Percentiles rank a stretch among this genome's conserved stretches.
phyloP scores from a whole-genome alignment of 30 jellyfish, hydroid and myxozoan genomes.

The Cassiopea xamachana region DNA sequence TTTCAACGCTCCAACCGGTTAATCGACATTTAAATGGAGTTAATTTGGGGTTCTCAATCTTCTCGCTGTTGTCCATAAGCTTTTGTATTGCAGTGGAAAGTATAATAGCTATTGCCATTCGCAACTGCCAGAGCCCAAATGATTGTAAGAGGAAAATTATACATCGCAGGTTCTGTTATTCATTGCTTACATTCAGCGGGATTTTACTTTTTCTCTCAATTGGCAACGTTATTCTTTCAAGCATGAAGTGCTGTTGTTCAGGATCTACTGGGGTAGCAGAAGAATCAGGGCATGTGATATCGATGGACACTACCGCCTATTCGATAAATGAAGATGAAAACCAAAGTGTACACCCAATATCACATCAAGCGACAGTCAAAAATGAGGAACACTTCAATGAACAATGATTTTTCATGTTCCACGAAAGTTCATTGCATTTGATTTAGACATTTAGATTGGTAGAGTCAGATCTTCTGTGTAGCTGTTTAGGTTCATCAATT shows the following conservation, averaged over 20 bases:
- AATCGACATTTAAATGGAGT: conserved; percentile 1
- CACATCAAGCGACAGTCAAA: no score
- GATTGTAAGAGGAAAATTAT: not conserved
- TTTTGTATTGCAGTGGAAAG: not conserved
- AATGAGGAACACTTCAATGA: no score
- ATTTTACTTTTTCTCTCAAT: not conserved
- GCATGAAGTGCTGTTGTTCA: not conserved
- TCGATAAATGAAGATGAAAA: no score
- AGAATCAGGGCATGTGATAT: not conserved
- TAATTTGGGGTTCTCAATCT: not conserved
- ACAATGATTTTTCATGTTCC: no score
- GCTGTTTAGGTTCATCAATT: no score
- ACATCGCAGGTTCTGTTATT: not conserved
- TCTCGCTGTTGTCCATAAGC: not conserved
- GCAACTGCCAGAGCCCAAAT: not conserved
- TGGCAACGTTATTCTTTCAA: not conserved
- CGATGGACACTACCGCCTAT: no score
- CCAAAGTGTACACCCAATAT: no score
- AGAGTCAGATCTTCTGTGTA: no score
- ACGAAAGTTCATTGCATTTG: no score
- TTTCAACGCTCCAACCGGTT: not conserved
- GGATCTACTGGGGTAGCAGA: not conserved
- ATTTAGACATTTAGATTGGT: no score
- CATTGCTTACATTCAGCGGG: not conserved
- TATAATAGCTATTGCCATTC: not conserved